Evolutionary conservation across 2,888 invertebrate genomes (phyloP).

Genomic region (Caenorhabditis macrosperma): DNA sequence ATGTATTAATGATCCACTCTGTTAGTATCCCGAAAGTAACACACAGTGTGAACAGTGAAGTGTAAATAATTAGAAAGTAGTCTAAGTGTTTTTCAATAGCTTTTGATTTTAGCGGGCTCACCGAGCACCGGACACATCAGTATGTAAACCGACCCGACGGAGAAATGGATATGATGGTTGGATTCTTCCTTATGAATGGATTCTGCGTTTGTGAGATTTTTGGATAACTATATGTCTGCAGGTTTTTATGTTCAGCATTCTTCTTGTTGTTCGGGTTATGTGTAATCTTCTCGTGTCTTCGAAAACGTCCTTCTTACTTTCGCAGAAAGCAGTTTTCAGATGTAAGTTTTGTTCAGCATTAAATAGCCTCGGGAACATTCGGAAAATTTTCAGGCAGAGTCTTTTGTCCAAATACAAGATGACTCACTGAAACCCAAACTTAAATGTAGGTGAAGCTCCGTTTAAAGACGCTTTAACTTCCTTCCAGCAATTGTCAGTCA

Average conservation of each 20-base stretch:
- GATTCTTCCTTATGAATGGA: conserved; percentile 79
- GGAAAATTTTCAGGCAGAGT: conserved; percentile 41
- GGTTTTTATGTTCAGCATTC: conserved; percentile 69
- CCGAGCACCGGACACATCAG: conserved; percentile 54
- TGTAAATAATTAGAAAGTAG: conserved; percentile 6
- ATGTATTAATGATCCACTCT: conserved; percentile 49
- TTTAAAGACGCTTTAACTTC: background rate
- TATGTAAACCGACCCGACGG: conserved; percentile 68
- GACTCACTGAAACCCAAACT: conserved; percentile 53
- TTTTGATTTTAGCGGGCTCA: conserved; percentile 37
- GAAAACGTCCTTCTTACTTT: conserved; percentile 60
- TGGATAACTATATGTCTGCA: too few species aligned
- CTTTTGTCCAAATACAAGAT: conserved; percentile 4
- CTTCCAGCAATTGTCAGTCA: conserved; percentile 59
- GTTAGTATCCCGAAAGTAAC: conserved; percentile 34
- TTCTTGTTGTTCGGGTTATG: conserved; percentile 76
- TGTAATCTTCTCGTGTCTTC: conserved; percentile 76
- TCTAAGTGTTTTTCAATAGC: background rate
- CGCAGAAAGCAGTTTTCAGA: conserved; percentile 28
- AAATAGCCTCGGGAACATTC: background rate
- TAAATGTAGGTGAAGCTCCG: conserved; percentile 34
- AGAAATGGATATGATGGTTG: conserved; percentile 79
- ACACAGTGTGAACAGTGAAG: conserved; percentile 20
- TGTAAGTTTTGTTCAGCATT: conserved; percentile 22
- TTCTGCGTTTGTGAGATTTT: conserved; percentile 77